Percentiles rank a stretch among this genome's conserved stretches.
Evolutionary conservation across 2,797 vertebrate genomes (phyloP).

Genomic region (Neomorphus geoffroyi): DNA sequence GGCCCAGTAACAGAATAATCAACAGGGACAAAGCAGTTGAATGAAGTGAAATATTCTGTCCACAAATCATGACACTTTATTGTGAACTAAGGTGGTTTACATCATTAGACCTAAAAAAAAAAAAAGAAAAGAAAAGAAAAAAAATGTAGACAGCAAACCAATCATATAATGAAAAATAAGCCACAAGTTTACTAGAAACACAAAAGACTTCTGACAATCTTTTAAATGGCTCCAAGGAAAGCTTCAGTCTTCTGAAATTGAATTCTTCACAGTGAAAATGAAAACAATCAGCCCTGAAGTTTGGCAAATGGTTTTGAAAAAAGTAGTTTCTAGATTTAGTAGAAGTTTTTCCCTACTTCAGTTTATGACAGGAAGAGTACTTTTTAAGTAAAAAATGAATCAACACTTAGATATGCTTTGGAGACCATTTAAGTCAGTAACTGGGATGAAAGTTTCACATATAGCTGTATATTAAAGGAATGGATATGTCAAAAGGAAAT

Average conservation of each 20-base stretch:
- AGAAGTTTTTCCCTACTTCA: background rate
- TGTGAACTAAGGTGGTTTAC: background rate
- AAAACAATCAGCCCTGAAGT: background rate
- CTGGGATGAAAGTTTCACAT: background rate
- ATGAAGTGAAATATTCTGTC: background rate
- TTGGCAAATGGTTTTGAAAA: background rate
- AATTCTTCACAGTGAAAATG: background rate
- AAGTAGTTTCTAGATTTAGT: background rate
- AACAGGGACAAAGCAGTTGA: background rate
- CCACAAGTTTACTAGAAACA: background rate
- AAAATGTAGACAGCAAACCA: background rate
- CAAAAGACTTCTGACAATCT: background rate
- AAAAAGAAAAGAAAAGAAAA: background rate
- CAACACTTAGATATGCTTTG: background rate
- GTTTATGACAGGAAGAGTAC: background rate
- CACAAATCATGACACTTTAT: background rate
- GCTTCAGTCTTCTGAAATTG: background rate
- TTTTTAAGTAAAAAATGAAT: background rate
- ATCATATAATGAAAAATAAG: background rate
- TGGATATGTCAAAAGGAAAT: background rate
- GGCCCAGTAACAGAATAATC: background rate
- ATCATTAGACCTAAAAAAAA: background rate
- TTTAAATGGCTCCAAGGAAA: slow-evolving; percentile 2
- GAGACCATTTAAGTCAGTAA: background rate
- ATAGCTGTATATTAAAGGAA: background rate